Evolutionary conservation across 2,113 vertebrate genomes (phyloP), one percentile per base, ranked within the genome.

Genomic region (Caranx ignobilis): DNA sequence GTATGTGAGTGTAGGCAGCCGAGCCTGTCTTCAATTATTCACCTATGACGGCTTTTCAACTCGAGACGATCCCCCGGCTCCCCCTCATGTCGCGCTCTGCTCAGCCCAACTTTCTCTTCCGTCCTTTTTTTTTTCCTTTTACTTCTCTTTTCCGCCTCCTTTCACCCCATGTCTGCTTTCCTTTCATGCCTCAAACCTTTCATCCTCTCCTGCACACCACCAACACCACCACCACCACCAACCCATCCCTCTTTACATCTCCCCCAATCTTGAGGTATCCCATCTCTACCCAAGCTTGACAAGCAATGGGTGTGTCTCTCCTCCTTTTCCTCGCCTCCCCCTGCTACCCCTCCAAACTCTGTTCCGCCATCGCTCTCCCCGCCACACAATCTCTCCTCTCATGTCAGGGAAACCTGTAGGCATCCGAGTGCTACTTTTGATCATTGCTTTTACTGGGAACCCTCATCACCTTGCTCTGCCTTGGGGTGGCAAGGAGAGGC

Each of bases 391-490:
- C 86, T 87, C 86, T 82, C 82, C 65, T 94, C 89, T 91, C 87
- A 91, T 92, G 90, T 94, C 89, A 85, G 88, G 85, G 75, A 83
- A 89, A 93, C 90, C 91, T 91, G 88, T 87, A 90, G 93, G 93
- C 93, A 91, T 78, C 72, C 54, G 69, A 74, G 83, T 83, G 90
- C 81, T 84, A 93, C 93, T 91, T 94, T 94, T 94, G 91, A 92
- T 94, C 93, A 91, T 85, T 86, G 83, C 86, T 75, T 91, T 92
- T 77, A 72, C 84, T 16, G 84, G 86, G 86, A 93, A 81, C 78
- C 87, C 89, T 88, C 77, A 71, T 75, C 67, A 87, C 83, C 89
- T 87, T 75, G 87, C 90, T 88, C 82, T 82, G 88, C 93, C 93
- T 91, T 77, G 66, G 85, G 89, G 87, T 82, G 85, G 78, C 80